Base-by-base conservation (phyloP, 1,140 invertebrate genomes). In the Brachionus angularis region DNA sequence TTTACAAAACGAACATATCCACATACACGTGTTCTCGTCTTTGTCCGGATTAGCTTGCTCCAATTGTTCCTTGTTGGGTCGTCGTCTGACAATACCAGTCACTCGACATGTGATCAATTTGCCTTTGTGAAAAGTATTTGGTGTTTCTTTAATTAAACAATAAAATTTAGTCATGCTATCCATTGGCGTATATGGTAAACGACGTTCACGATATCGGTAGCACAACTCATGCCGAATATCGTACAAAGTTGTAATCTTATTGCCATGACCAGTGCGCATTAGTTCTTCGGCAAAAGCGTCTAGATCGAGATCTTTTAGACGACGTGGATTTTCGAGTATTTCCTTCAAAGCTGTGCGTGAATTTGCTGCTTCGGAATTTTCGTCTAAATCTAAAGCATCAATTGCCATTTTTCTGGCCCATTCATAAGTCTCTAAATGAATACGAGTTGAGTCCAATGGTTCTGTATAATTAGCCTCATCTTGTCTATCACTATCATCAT, bases 341-440 rank as follows among this genome's bases (percentile, higher is more conserved):
- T 98, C 95, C 77, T 98, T 94, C 1, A 99, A 81, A 16, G 96
- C 95, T 2, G 91, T 91, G 0, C 93, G 92, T 0, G 95, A 93
- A 84, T 98, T 96, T n/a, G 82, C 83, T 73, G 86, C 84, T 74
- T 84, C 82, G 33, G 84, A 84, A 0, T 89, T 88, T 75, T 96
- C 93, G 75, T 98, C 95, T 75, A 97, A 96, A 75, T 99, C 96
- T 10, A 98, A 82, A 5, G 96, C 96, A 84, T 99, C 96, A 0
- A 98, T 93, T 3, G 96, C 96, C 95, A 99, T 99, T 84, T 99
- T 99, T 21, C 94, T 83, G 0, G 96, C 96, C 95, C 95, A 98
- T 79, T 98, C 96, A 76, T 98, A 99, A 0, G 93, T 94, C 82
- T 99, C 96, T 0, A 96, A 96, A 84, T 99, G 96, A 0, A 99